Percentiles rank a stretch among this genome's conserved stretches.
Conservation (phyloP, 1,140 invertebrate genomes). For the Caenorhabditis remanei region DNA sequence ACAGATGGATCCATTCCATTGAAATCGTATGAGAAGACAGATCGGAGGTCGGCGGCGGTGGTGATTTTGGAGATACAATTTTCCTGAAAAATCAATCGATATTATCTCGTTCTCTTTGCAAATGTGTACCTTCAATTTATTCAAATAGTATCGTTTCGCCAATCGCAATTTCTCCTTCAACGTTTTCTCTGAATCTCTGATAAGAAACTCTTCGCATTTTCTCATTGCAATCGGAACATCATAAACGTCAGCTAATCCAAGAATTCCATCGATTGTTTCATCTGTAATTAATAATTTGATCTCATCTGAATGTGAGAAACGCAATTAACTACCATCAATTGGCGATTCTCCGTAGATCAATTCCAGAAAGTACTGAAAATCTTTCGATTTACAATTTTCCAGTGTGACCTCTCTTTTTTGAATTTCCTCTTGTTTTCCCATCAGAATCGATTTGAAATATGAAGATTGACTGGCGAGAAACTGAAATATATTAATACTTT, state of each 20-base stretch:
- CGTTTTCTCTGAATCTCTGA: too few species aligned
- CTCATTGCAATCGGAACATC: too few species aligned
- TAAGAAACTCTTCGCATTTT: too few species aligned
- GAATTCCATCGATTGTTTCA: neutral
- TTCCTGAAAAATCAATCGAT: neutral
- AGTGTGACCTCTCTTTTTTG: neutral
- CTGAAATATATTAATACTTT: neutral
- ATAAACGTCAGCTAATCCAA: too few species aligned
- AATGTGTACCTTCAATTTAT: too few species aligned
- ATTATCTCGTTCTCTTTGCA: too few species aligned
- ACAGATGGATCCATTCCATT: neutral
- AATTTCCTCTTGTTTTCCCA: neutral
- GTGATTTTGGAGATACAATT: neutral
- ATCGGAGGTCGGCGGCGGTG: neutral
- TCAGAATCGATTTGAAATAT: neutral
- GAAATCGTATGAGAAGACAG: neutral
- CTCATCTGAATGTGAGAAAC: too few species aligned
- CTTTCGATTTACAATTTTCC: neutral
- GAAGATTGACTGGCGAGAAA: neutral
- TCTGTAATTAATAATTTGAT: too few species aligned
- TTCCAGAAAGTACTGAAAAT: slow-evolving; percentile 5
- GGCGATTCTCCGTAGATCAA: neutral
- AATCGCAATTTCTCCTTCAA: too few species aligned
- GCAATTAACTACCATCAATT: neutral
- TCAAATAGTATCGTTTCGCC: too few species aligned